Conservation (phyloP, 2,113 vertebrate genomes). For the Puma concolor region DNA sequence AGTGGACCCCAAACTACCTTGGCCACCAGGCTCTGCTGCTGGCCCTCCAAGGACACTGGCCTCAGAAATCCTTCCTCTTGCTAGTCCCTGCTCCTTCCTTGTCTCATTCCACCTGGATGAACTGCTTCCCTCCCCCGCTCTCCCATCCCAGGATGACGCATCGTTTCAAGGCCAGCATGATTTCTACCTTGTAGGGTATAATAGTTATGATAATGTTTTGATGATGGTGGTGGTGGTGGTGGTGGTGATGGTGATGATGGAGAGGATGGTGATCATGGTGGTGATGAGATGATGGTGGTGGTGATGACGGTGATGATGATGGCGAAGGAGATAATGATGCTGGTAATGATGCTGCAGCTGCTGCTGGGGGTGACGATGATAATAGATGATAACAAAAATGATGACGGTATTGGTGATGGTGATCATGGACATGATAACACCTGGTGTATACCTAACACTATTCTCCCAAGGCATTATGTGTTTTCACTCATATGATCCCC, state of each 20-base stretch:
- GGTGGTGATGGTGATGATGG: rapidly evolving
- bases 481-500: background rate
- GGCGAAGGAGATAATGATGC: rapidly evolving
- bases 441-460: rapidly evolving
- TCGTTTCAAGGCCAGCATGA: background rate
- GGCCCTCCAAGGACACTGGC: rapidly evolving
- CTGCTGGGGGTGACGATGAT: rapidly evolving
- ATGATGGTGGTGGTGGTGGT: rapidly evolving
- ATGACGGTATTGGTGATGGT: rapidly evolving
- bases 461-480: background rate
- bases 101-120: background rate
- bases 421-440: rapidly evolving
- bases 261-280: rapidly evolving
- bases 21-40: background rate
- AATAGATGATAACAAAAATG: rapidly evolving
- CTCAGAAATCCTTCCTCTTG: background rate
- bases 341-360: rapidly evolving
- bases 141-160: rapidly evolving
- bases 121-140: background rate
- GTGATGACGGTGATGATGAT: rapidly evolving
- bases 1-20: background rate
- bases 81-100: rapidly evolving
- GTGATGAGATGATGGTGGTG: rapidly evolving
- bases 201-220: background rate
- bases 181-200: background rate